Evolutionary conservation across 37 sponge, comb jelly and placozoan species (phyloP), one percentile per base, ranked within the genome.

Genomic region (Beroe forskalii): DNA sequence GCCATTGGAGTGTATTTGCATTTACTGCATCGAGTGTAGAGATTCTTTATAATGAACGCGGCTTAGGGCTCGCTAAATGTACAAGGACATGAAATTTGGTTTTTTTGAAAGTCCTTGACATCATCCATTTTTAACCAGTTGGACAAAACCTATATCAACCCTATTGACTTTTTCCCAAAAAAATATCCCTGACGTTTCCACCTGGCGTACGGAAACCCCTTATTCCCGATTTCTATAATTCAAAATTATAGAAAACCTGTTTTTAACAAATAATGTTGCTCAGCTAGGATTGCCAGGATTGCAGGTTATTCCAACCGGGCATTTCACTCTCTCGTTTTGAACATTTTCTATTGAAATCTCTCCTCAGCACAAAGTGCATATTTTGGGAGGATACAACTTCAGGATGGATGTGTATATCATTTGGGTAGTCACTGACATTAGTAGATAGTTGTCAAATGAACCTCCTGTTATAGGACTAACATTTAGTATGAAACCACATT

Each of bases 361-460:
- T 63, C 25, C 66, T 63, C 23, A 63, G 25, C 2, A 63, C 66
- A 63, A 63, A 63, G 66, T 63, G 66, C 66, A 63, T 63, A 24
- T 63, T 63, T 63, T 63, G 66, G 25, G 66, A 24, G 25, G 24
- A 28, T 19, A 63, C 25, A 63, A 63, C 25, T 20, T 63, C 66
- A 24, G 66, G 66, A 30, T 63, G 66, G 25, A 63, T 28, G 25
- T 63, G 66, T 28, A 63, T 63, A 30, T 63, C 66, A 4, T 20
- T 30, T 4, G 66, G 66, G 66, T 63, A 63, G n/a, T 63, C 66
- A 63, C 2, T 19, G 25, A 19, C n/a, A 3, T 63, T 3, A 4
- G 66, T 63, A 19, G 28, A 63, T 4, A 63, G 66, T 4, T 63
- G 25, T 63, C 25, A 20, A 63, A 63, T 20, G 60, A n/a, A n/a